These are phyloP conservation scores for Blennius ocellaris DNA, from an alignment of 2,113 vertebrate species.

Conservation along the genomic window DNA sequence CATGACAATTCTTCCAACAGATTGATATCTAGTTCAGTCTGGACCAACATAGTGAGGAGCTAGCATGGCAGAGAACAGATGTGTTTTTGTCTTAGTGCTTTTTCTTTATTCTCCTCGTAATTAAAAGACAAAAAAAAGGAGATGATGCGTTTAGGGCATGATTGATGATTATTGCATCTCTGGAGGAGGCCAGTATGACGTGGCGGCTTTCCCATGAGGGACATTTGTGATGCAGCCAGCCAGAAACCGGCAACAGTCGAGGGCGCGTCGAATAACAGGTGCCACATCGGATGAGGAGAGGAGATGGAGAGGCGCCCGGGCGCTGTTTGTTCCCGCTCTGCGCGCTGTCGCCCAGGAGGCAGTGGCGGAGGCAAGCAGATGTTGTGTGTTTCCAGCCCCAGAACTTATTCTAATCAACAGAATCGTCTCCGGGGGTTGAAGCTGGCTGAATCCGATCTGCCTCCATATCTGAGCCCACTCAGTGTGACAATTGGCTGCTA, in stretches of 20 bases:
- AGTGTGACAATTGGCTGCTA: slow-evolving; percentile 64
- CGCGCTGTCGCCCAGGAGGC: slow-evolving; percentile 42
- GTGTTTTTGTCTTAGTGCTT: neutral
- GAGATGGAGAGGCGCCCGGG: slow-evolving; percentile 21
- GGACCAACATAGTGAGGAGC: neutral
- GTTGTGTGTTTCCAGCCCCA: slow-evolving; percentile 53
- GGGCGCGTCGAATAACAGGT: slow-evolving; percentile 41
- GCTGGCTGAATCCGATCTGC: slow-evolving; percentile 62
- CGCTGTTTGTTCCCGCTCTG: slow-evolving; percentile 47
- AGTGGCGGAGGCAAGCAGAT: slow-evolving; percentile 53
- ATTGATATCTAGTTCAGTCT: neutral
- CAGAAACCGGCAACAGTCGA: slow-evolving; percentile 30
- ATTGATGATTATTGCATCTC: slow-evolving; percentile 55
- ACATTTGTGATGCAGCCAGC: slow-evolving; percentile 27
- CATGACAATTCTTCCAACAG: no score
- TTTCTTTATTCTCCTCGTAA: neutral
- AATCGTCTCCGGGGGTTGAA: slow-evolving; percentile 60
- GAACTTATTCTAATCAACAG: slow-evolving; percentile 69
- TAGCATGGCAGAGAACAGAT: neutral
- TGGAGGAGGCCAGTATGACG: slow-evolving; percentile 13
- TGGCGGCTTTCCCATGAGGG: slow-evolving; percentile 29
- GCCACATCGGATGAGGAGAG: slow-evolving; percentile 30
- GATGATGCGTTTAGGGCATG: slow-evolving; percentile 30
- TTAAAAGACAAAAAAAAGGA: slow-evolving; percentile 19
- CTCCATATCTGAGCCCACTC: slow-evolving; percentile 51